Base-by-base conservation (phyloP, 2,888 invertebrate species). In the Rhorus exstirpatorius region DNA sequence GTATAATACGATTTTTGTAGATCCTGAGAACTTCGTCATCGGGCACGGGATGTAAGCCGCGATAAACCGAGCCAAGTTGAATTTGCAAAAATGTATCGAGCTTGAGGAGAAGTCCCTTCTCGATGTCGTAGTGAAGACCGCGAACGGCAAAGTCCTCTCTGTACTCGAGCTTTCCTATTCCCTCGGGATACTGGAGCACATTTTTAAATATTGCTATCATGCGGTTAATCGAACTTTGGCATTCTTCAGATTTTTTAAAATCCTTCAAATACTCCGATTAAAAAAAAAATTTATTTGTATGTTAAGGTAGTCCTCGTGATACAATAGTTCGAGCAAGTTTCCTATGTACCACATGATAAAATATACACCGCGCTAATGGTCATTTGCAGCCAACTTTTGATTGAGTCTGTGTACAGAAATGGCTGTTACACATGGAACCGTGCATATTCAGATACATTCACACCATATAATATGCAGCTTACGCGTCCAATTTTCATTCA, bases 101-200 rank as follows among this genome's bases (percentile, higher is more conserved):
- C 93, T 99, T 99, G 87, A 99, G 94, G 24, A 99, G 94, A 12
- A 99, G 94, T 1, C 99, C 98, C 93, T 98, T 98, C 93, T 98
- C 97, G 90, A 99, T 97, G 92, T 99, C 99, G 94, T 98, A 99
- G 93, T 99, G 99, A n/a, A 99, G 95, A 41, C 99, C 99, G 83
- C 99, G 95, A 0, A 99, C 97, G 14, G 99, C 98, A 94, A 98
- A 99, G 85, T 97, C 95, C n/a, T 98, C 97, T 90, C 96, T 96
- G 92, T 98, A 99, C 87, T 97, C 96, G 71, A 99, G 93, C 78
- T 96, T 94, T 61, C 95, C 93, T 87, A 99, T 97, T 87, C 95
- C 97, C 89, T 96, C 94, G 2, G 99, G 99, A 94, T 99, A 99
- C 97, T 99, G 93, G 74, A 95, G 8, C 1, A 26, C 8, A 44